Conservation (phyloP, 2,113 vertebrate species). For the Oncorhynchus clarkii region DNA sequence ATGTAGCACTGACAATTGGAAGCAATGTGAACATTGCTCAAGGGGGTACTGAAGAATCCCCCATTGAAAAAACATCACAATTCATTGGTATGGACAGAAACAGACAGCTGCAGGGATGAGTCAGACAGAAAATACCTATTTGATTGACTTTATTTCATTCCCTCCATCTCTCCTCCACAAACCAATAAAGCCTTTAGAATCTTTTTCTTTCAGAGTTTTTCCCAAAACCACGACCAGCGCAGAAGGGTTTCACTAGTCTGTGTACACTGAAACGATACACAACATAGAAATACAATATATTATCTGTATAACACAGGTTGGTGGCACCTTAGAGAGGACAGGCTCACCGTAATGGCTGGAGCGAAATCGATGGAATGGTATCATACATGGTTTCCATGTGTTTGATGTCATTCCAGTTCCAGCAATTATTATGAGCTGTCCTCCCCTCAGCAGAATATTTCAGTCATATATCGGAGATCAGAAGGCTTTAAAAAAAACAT, state of each 20-base stretch:
- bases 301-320: slow-evolving; percentile 39
- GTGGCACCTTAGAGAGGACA: no score
- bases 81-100: background rate
- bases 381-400: no score
- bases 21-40: no score
- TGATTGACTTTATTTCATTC: slow-evolving; percentile 24
- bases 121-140: background rate
- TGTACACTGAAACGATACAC: slow-evolving; percentile 47
- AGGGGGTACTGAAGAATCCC: no score
- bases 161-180: slow-evolving; percentile 7
- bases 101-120: background rate
- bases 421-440: no score
- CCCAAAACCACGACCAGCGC: slow-evolving; percentile 12
- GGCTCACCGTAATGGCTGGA: no score
- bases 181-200: background rate
- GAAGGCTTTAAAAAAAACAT: slow-evolving; percentile 38
- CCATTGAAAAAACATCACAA: no score
- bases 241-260: slow-evolving; percentile 8
- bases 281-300: slow-evolving; percentile 54
- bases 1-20: no score
- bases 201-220: background rate
- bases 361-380: no score
- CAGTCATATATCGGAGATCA: slow-evolving; percentile 32
- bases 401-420: no score
- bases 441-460: slow-evolving; percentile 32